Evolutionary conservation across 2,888 invertebrate genomes (phyloP), one percentile per base, ranked within the genome.

Genomic region (Dusona sp.): DNA sequence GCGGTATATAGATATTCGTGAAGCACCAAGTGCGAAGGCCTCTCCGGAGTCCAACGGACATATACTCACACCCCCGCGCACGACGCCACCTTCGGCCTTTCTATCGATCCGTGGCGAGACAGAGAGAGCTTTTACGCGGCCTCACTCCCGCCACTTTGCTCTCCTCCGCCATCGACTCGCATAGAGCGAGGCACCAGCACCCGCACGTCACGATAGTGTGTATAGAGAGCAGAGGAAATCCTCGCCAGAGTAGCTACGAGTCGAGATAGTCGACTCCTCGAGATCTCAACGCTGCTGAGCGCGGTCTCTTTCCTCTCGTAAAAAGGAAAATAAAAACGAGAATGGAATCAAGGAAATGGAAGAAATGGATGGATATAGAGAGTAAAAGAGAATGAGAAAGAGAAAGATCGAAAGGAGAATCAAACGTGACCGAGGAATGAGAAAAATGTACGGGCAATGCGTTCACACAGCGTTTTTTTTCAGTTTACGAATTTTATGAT

Each of bases 21-120:
- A 82, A 64, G 73, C 19, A 82, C 82, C 48, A 70, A 82, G 80
- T 74, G 84, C 64, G 75, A 54, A 80, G 80, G 81, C 83, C 85
- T 86, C 86, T 80, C 89, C 89, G 89, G 90, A 91, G 90, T 91
- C 91, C 90, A 92, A 91, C 91, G 91, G 92, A 91, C 91, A 92
- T 87, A 85, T 82, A 88, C 85, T 72, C 84, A 77, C 77, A 81
- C 72, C 75, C 87, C 78, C 85, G 72, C 87, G 75, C 82, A 78
- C 87, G 72, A 85, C 83, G 75, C 79, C 86, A 86, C 93, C 93
- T 93, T 92, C 93, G 92, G 92, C 93, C 93, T 93, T 92, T 90
- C 92, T 93, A 93, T 93, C 93, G 93, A 93, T 93, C 93, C 92
- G 91, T 89, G 91, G 92, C 92, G 89, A 90, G 82, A 82, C 82